A percentile compares a stretch with the other conserved stretches of the same genome.
Evolutionary conservation across 2,113 vertebrate genomes (phyloP).

Genomic region (Bufo gargarizans): DNA sequence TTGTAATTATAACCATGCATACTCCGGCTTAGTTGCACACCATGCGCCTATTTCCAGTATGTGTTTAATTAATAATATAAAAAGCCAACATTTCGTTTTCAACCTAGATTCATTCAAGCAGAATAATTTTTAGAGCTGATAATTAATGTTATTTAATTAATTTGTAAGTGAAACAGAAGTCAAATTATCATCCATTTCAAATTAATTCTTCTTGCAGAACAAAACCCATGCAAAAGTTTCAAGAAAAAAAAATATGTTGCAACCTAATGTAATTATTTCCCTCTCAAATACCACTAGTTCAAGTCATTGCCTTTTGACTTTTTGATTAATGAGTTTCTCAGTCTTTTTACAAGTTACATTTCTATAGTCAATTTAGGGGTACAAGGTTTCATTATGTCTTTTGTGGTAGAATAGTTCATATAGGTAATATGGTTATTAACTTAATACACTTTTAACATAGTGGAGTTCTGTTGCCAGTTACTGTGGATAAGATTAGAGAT

Average conservation of each 20-base stretch:
- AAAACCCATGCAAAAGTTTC: constrained; percentile 29
- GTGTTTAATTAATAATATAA: background rate
- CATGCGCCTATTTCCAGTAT: background rate
- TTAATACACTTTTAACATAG: too few species aligned
- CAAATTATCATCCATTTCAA: background rate
- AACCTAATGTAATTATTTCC: constrained; percentile 29
- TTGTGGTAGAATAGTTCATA: background rate
- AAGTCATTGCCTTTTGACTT: constrained; percentile 43
- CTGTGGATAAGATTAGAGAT: too few species aligned
- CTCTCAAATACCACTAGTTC: constrained; percentile 19
- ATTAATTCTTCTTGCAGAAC: constrained; percentile 18
- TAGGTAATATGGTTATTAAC: background rate
- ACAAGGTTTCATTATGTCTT: background rate
- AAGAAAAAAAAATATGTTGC: background rate
- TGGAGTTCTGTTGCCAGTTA: too few species aligned
- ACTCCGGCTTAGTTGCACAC: background rate
- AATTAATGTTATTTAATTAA: constrained; percentile 38
- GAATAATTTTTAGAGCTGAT: constrained; percentile 32
- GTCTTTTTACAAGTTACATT: background rate
- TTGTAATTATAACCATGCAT: background rate
- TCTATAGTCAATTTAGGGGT: background rate
- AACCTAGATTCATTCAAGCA: constrained; percentile 32
- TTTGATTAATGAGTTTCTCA: constrained; percentile 28
- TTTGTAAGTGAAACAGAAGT: constrained; percentile 43
- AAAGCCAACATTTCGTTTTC: constrained; percentile 11